Base-by-base conservation (phyloP, 2,113 vertebrate species). In the Oenanthe oenanthe region DNA sequence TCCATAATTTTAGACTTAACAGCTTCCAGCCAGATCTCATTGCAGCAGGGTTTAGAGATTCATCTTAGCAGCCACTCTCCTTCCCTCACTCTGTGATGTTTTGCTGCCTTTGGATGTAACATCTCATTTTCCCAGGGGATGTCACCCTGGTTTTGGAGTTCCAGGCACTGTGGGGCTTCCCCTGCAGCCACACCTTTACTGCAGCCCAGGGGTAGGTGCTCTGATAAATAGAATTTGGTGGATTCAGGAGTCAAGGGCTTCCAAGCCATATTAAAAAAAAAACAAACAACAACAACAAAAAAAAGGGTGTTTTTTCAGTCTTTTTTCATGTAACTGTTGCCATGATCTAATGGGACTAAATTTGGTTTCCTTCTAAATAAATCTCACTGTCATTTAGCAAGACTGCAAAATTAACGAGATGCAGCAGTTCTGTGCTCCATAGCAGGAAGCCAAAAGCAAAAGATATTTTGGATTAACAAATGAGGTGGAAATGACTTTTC, bases 381-480 rank as follows among this genome's bases (percentile, higher is more conserved):
- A 90, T 84, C 80, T 94, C 91, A 48, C 77, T 96, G 93, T 88
- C 89, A 86, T 97, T 96, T 94, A 93, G 51, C 13, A 3, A 88
- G 65, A 79, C 81, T 85, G 71, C 82, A 93, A 61, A 92, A 95
- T 92, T 97, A 97, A 98, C 58, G 36, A 81, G 90, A 96, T 92
- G 86, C 95, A 97, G 93, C 97, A 97, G 88, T 70, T 96, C 73
- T 83, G 68, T 81, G 88, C 82, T 90, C 71, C 1, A 1, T 67
- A 95, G 83, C 88, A 95, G 87, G 89, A 95, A 95, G 95, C 95
- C 96, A 93, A 96, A 92, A 96, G 96, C 92, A 96, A 95, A 93
- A 92, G 81, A 95, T 92, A 79, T 95, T 97, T 97, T 92, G 67
- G 77, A 89, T 94, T 91, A 97, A 91, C 95, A 96, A 96, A 96